These are phyloP conservation scores for Spheniscus mendiculus DNA, from an alignment of 2,113 vertebrate genomes.

Conservation along the genomic window DNA sequence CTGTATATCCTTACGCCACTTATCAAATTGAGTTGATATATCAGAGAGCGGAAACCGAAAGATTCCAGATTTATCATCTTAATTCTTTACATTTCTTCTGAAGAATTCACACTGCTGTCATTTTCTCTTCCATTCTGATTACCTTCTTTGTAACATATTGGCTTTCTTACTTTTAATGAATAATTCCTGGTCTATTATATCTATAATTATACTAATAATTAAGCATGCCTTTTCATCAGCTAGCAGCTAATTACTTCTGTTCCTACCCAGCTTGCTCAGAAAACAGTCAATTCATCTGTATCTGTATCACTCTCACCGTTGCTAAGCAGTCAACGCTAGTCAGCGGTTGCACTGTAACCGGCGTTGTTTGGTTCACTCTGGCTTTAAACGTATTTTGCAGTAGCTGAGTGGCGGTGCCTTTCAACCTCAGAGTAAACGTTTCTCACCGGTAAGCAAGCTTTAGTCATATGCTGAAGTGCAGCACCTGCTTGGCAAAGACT, in stretches of 20 bases:
- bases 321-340: conserved; percentile 44
- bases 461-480: neutral
- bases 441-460: neutral
- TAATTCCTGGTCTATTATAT: conserved; percentile 63
- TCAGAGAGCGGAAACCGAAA: neutral
- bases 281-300: conserved; percentile 61
- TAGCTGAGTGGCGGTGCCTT: neutral
- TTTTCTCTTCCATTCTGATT: conserved; percentile 11
- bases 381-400: neutral
- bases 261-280: conserved; percentile 59
- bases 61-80: conserved; percentile 27
- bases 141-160: conserved; percentile 43
- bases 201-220: conserved; percentile 67
- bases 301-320: conserved; percentile 33
- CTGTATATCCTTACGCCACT: neutral
- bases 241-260: conserved; percentile 62
- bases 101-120: conserved; percentile 3
- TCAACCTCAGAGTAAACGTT: neutral
- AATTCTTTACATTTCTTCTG: conserved; percentile 28
- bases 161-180: conserved; percentile 58
- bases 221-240: conserved; percentile 66
- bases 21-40: neutral
- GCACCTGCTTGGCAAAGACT: neutral
- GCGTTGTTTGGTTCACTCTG: neutral
- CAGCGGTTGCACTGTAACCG: neutral